Evolutionary conservation across 2,797 vertebrate genomes (phyloP), one percentile per base, ranked within the genome.

Genomic region (Bovichtus variegatus): DNA sequence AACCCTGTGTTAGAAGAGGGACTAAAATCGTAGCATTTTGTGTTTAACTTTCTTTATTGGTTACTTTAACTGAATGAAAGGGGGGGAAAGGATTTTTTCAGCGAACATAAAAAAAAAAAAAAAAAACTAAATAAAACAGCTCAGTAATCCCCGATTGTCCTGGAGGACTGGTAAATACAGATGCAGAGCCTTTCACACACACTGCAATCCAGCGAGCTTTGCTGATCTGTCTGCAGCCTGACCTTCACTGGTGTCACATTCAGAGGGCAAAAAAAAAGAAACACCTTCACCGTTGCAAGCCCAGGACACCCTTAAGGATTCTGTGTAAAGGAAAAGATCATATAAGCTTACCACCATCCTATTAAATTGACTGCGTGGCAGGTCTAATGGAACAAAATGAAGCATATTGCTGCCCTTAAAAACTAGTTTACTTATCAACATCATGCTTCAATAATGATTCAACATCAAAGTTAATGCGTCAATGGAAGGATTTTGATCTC

Each of bases 241-340:
- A 96, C 96, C 95, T 96, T 97, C 94, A 94, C 70, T 88, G 84
- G 94, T 91, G 93, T 94, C 96, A 93, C 87, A 89, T 88, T 87
- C 79, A 87, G 78, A 85, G 83, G 84, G 63, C 16, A 49, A 76
- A 83, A 82, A 78, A 89, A 47, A 71, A 75, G 64, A 89, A 89
- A 84, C 81, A 72, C 78, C 65, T n/a, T 81, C 76, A 21, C 76
- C 3, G 15, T 77, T 74, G 80, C 79, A 66, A 81, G 71, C 64
- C 78, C 65, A 21, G 43, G 31, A 21, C 3, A 73, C 78, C 69
- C 81, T 64, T 46, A 66, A 74, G 68, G 76, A 81, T 81, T 83
- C 40, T 53, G 21, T 25, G 58, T 66, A 72, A 82, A 76, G 43
- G n/a, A 64, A 66, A 75, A 75, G 75, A 57, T 79, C 23, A 21